Percentiles rank a stretch among this genome's conserved stretches.
Conservation (phyloP, 2,888 invertebrate species). For the Nomada ruficornis region DNA sequence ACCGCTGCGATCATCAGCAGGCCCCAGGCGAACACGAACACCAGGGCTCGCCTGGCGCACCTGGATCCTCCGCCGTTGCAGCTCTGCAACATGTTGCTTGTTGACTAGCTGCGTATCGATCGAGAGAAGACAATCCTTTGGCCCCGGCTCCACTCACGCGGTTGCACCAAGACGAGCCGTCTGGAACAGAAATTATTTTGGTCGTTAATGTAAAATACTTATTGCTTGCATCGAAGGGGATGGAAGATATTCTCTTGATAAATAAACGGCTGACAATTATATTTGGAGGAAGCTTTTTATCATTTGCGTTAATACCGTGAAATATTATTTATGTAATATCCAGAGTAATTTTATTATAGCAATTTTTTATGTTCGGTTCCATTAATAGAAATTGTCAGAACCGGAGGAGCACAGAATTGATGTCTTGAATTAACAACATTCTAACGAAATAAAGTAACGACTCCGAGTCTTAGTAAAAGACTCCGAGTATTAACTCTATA, state of each 20-base stretch:
- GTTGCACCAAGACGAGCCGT: slow-evolving; percentile 16
- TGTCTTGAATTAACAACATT: no score
- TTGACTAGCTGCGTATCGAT: slow-evolving; percentile 35
- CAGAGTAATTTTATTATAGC: no score
- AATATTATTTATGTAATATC: no score
- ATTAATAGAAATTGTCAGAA: no score
- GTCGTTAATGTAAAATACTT: not conserved
- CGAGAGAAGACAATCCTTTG: not conserved
- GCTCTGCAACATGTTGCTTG: slow-evolving; percentile 73
- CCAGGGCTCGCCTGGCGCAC: slow-evolving; percentile 84
- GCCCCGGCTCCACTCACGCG: slow-evolving; percentile 32
- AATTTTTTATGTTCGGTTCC: no score
- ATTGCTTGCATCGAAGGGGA: no score
- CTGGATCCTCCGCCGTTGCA: slow-evolving; percentile 79
- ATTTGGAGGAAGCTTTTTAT: no score
- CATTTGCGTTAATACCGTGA: no score
- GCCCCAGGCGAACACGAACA: slow-evolving; percentile 84
- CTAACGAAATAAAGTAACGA: no score
- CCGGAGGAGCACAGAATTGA: no score
- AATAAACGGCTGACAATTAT: not conserved
- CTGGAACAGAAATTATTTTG: slow-evolving; percentile 17
- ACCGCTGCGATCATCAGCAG: slow-evolving; percentile 84
- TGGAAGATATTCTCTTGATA: not conserved
- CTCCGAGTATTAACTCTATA: no score
- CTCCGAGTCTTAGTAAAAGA: no score